These are phyloP conservation scores for Lophotriccus pileatus DNA, from an alignment of 2,797 vertebrate species.

Conservation along the genomic window DNA sequence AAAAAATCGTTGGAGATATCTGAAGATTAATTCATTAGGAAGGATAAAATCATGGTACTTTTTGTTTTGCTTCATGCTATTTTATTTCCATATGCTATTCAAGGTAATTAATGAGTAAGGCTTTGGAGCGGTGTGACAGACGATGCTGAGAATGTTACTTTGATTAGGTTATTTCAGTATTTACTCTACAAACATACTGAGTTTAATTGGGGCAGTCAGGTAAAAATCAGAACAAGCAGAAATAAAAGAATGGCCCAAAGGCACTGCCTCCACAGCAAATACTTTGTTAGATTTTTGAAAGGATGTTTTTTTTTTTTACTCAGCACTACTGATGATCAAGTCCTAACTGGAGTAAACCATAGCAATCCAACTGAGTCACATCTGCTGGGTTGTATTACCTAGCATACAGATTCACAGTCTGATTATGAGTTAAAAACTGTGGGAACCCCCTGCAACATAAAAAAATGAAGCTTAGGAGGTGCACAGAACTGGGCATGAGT, in stretches of 20 bases:
- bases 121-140: neutral
- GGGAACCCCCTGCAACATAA: neutral
- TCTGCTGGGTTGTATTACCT: neutral
- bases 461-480: neutral
- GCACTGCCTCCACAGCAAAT: neutral
- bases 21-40: slow-evolving; percentile 24
- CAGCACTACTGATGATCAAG: neutral
- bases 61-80: slow-evolving; percentile 9
- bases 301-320: neutral
- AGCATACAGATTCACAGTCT: neutral
- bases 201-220: neutral
- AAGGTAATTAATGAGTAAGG: neutral
- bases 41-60: slow-evolving; percentile 5
- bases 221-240: neutral
- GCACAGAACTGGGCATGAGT: neutral
- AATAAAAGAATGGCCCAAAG: neutral
- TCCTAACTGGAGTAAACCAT: neutral
- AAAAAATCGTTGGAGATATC: slow-evolving; percentile 23
- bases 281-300: neutral
- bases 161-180: neutral
- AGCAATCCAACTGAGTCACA: neutral
- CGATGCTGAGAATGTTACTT: neutral
- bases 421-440: neutral
- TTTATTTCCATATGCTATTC: slow-evolving; percentile 17
- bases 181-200: neutral